Evolutionary conservation across 2,113 vertebrate genomes (phyloP), one percentile per base, ranked within the genome.

Genomic region (Protobothrops mucrosquamatus): DNA sequence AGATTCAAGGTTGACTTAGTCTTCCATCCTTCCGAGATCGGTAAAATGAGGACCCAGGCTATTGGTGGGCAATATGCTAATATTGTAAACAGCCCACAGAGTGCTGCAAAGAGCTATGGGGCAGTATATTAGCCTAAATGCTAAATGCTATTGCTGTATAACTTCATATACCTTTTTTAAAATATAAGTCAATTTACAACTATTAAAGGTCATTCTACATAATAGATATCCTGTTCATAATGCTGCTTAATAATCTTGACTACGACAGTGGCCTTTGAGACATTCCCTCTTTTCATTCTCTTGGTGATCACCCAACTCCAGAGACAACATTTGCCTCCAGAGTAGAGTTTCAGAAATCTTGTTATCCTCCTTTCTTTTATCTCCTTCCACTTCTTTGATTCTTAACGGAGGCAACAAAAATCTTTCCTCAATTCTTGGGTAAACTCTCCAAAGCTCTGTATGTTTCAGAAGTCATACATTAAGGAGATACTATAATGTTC

Each of bases 391-490:
- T 91, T 87, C 55, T 89, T 74, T 93, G 61, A 93, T 95, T 96
- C 95, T 95, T 97, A 97, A 96, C 92, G 91, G 95, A 85, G 97
- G 95, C 95, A 96, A 97, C 93, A 97, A 97, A 97, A 97, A 93
- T 94, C 96, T 97, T 97, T 97, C 95, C 52, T 2, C 96, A 97
- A 97, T 97, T 97, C 97, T 96, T 95, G 94, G 95, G 3, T 96
- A 97, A 98, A 98, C 97, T 98, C 97, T 98, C 97, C 95, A 98
- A 98, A 98, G 98, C 97, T 98, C 97, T 97, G 98, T 98, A 97
- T 97, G 98, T 98, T 98, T 97, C 97, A 98, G 97, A 98, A 98
- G 97, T 98, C 97, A 97, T 97, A 97, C 97, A 97, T 98, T 98
- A 98, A 98, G 98, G 98, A 98, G 98, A 97, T 98, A 97, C 97